Evolutionary conservation across 2,113 vertebrate species (phyloP).

Genomic region (Apaloderma vittatum): DNA sequence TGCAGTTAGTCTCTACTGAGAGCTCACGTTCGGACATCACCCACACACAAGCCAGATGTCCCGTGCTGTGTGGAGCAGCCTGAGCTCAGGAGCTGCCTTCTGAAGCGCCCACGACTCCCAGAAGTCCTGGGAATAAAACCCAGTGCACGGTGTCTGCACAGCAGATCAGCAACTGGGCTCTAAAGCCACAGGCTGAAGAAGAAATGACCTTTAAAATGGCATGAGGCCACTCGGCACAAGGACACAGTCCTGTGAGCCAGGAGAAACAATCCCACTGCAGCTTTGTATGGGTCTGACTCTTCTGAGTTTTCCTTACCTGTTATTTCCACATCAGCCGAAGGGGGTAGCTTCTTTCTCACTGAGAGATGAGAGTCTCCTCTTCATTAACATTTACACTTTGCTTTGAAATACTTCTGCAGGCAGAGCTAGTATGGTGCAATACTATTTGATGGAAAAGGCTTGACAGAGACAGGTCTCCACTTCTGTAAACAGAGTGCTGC

Average conservation of each 20-base stretch:
- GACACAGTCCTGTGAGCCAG: background rate
- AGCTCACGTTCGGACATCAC: rapidly evolving
- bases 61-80: rapidly evolving
- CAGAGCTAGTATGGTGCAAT: background rate
- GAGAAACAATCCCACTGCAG: background rate
- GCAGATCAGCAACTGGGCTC: background rate
- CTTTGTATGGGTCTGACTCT: background rate
- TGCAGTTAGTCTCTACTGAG: background rate
- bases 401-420: background rate
- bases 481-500: background rate
- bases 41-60: rapidly evolving
- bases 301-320: background rate
- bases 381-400: background rate
- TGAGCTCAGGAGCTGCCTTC: background rate
- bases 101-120: rapidly evolving
- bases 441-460: background rate
- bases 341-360: background rate
- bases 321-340: background rate
- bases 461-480: background rate
- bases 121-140: background rate
- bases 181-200: background rate
- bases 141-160: background rate
- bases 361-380: background rate
- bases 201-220: background rate
- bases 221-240: background rate